Evolutionary conservation across 2,888 invertebrate species (phyloP), one percentile per base, ranked within the genome.

Genomic region (Microplitis deprimator): DNA sequence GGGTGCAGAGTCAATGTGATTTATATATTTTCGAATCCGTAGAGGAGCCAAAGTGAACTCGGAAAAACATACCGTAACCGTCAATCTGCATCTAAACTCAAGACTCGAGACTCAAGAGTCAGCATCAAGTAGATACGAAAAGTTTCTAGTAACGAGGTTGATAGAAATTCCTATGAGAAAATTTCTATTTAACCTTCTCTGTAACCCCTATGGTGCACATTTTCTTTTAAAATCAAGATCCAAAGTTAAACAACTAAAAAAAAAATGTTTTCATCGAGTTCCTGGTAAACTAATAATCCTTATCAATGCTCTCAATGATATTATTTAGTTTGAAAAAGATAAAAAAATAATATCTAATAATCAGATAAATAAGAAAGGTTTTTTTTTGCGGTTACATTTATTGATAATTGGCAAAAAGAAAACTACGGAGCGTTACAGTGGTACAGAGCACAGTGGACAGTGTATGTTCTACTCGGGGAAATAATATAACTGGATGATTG

Each of bases 91-190:
- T 50, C 50, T 50, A 50, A 50, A 50, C 50, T 50, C 50, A 29
- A 29, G 29, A 29, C 29, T 29, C 29, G 29, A 29, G 13, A 13
- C 10, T 50, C 5, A 10, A 50, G 50, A 50, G 50, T 50, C 50
- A 13, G 50, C 50, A 50, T 50, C 50, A 50, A 8, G 29, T 10
- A 50, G 50, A 50, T 50, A 50, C 50, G 65, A 16, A 73, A 67
- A 80, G 79, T 62, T 81, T 79, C 74, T 70, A 77, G 80, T 85
- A 85, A 85, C 85, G 82, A 85, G 83, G 83, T 85, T 84, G 82
- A 82, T 79, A 73, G 78, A 71, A 79, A 61, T 76, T 67, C 65
- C 50, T 50, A 50, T 50, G 50, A 50, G 50, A 50, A 50, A 50
- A 50, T 50, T 50, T 50, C 50, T 50, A 50, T 50, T 50, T 50